A percentile compares a stretch with the other conserved stretches of the same genome.
These are phyloP conservation scores for Pogonophryne albipinna DNA, from an alignment of 2,797 vertebrate species.

Conservation along the genomic window DNA sequence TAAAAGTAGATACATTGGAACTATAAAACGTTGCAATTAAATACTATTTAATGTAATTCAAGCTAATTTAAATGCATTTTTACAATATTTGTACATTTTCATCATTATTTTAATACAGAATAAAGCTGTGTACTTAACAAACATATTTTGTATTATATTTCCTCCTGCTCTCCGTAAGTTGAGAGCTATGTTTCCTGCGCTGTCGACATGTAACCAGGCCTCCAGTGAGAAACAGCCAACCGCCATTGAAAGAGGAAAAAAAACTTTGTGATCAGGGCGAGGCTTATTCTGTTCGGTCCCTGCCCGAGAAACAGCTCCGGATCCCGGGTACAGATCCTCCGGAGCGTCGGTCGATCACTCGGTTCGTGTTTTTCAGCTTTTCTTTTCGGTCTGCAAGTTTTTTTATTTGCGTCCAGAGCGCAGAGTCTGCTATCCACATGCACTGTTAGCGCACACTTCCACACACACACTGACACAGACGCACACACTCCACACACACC, in stretches of 20 bases:
- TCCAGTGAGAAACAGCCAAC: slow-evolving; percentile 47
- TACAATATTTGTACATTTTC: too few species aligned
- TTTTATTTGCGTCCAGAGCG: not conserved
- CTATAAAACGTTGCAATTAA: too few species aligned
- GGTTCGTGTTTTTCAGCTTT: slow-evolving; percentile 15
- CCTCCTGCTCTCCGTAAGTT: slow-evolving; percentile 8
- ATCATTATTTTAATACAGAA: not conserved
- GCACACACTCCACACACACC: not conserved
- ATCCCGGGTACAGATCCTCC: slow-evolving; percentile 67
- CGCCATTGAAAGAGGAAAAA: slow-evolving; percentile 34
- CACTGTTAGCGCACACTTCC: slow-evolving; percentile 1
- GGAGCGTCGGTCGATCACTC: slow-evolving; percentile 55
- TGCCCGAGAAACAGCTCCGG: slow-evolving; percentile 56
- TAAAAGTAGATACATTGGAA: too few species aligned
- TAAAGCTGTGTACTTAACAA: too few species aligned
- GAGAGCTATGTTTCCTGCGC: slow-evolving; percentile 30
- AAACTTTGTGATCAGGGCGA: slow-evolving; percentile 69
- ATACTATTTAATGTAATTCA: not conserved
- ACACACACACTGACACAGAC: slow-evolving; percentile 6
- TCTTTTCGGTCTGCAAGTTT: slow-evolving; percentile 65
- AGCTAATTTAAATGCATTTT: not conserved
- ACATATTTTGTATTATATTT: too few species aligned
- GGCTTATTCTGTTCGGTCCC: slow-evolving; percentile 66
- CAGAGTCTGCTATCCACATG: too few species aligned
- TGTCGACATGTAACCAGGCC: slow-evolving; percentile 46